phyloP scores from a whole-genome alignment of 2,113 vertebrate species.

The Pygoscelis adeliae region DNA sequence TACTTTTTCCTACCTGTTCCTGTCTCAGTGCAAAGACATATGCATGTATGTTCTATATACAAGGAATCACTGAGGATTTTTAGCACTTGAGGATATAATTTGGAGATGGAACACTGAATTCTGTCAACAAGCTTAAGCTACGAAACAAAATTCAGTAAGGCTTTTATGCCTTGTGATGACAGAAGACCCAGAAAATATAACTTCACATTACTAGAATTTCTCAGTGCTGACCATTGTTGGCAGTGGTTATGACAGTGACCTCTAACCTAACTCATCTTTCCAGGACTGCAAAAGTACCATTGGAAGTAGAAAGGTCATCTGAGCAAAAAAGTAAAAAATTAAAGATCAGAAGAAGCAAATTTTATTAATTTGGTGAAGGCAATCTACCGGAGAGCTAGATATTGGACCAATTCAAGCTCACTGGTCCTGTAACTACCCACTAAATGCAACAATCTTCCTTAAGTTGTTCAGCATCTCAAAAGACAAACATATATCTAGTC shows the following conservation, averaged over 20 bases:
- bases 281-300: background rate
- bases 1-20: background rate
- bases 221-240: background rate
- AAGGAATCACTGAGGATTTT: background rate
- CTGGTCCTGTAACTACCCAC: background rate
- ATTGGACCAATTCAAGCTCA: background rate
- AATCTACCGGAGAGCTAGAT: background rate
- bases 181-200: background rate
- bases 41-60: fast-evolving
- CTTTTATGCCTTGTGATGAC: background rate
- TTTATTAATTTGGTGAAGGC: background rate
- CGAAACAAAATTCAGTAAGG: background rate
- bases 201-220: background rate
- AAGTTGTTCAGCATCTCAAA: background rate
- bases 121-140: background rate
- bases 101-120: background rate
- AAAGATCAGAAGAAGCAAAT: background rate
- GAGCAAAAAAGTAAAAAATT: background rate
- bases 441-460: background rate
- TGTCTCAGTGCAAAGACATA: background rate
- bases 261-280: background rate
- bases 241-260: background rate
- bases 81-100: background rate
- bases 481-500: background rate
- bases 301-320: background rate